Evolutionary conservation across 2,888 invertebrate genomes (phyloP).

Genomic region (Pyrrhia umbra): DNA sequence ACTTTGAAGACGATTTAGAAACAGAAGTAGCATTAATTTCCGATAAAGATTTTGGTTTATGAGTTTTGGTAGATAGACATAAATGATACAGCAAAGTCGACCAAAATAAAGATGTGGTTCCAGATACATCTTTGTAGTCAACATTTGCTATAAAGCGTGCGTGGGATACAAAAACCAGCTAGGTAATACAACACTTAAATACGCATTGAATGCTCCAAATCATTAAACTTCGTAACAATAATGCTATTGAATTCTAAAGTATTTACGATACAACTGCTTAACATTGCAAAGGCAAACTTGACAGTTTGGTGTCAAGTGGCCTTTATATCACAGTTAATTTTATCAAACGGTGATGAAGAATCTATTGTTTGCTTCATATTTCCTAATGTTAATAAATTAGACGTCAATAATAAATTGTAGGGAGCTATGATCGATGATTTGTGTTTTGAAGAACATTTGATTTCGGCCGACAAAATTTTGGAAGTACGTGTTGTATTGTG

Average conservation of each 20-base stretch:
- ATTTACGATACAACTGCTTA: conserved; percentile 31
- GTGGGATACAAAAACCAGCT: conserved; percentile 4
- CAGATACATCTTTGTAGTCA: background rate
- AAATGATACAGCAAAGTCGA: conserved; percentile 2
- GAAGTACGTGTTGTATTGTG: conserved; percentile 32
- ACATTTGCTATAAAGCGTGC: background rate
- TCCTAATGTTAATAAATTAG: conserved; percentile 42
- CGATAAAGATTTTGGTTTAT: background rate
- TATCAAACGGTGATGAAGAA: conserved; percentile 35
- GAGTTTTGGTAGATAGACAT: background rate
- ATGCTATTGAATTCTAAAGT: conserved; percentile 33
- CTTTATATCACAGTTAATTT: conserved; percentile 39
- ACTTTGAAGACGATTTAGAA: background rate
- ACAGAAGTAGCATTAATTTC: background rate
- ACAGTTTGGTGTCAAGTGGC: conserved; percentile 58
- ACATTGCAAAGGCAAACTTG: conserved; percentile 28
- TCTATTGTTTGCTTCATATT: conserved; percentile 54
- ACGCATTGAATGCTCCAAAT: conserved; percentile 2
- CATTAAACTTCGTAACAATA: conserved; percentile 21
- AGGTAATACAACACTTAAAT: background rate
- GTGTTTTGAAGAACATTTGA: conserved; percentile 18
- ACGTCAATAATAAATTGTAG: conserved; percentile 37
- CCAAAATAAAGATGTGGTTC: background rate
- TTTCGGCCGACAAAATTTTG: conserved; percentile 26
- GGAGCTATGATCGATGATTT: conserved; percentile 30